Base-by-base conservation (phyloP, 2,888 invertebrate species). In the Furcula furcula region DNA sequence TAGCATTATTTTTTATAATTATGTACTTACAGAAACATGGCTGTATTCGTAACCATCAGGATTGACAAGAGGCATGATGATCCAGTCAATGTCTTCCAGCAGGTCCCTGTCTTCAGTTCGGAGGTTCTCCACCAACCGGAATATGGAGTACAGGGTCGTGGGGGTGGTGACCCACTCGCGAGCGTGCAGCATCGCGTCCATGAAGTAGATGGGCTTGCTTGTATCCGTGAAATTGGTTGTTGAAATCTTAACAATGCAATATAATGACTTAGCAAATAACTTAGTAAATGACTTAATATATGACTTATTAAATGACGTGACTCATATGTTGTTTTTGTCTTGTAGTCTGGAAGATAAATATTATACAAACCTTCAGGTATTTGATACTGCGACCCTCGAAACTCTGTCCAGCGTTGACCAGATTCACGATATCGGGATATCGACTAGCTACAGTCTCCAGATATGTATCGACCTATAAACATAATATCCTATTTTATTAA, bases 41-140 rank as follows among this genome's bases (percentile, higher is more conserved):
- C 91, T 83, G 64, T 82, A 93, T 50, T 91, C 92, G 55, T 94
- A 94, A 0, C 94, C 94, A 68, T 94, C 94, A 9, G 94, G 93
- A 67, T 94, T 94, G 9, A 91, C 86, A 2, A 92, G 71, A 0
- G 94, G 94, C 43, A 93, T 44, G 11, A 93, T 76, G 47, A 92
- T 90, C 91, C 93, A 94, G 59, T 94, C 93, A 29, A 91, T 87
- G 19, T 82, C 70, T 10, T 90, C 73, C n/a, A 92, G 68, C 3
- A 94, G 65, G 29, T 89, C 73, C 0, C 55, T 53, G 3, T 76
- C 71, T 10, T 65, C 65, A 0, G 50, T 53, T 18, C 72, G 76
- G 12, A 83, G 45, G 46, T 91, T 85, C 39, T 90, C 90, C 1
- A 91, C 89, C 41, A 93, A 68, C 38, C 92, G 82, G 35, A 90